Evolutionary conservation across 2,888 invertebrate genomes (phyloP), one percentile per base, ranked within the genome.

Genomic region (Drosophila greeni): DNA sequence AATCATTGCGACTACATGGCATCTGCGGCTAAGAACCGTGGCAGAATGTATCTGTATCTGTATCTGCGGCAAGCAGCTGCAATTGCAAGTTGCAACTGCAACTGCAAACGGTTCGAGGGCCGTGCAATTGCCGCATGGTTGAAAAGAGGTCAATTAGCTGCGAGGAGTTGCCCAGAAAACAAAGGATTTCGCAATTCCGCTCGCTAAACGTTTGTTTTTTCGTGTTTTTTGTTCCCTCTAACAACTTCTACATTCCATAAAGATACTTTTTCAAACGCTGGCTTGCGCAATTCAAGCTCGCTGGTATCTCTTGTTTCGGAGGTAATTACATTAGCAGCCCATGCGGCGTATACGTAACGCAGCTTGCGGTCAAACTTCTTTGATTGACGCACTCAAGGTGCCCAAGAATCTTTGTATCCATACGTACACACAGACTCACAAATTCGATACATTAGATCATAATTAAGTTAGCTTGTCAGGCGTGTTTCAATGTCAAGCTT

Each of bases 71-170:
- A 29, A 37, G 55, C 48, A 37, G 48, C 39, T 24, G 47, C 43
- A 45, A 36, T 53, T 65, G 53, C 37, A 48, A 55, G 45, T 62
- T 67, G 37, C 42, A 45, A 33, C 31, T 68, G 58, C 70, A 67
- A 74, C 43, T 65, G 70, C 36, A 43, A 33, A 31, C 39, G n/a
- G 71, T 71, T 76, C 52, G 80, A 80, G 80, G 77, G 77, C 80
- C 82, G 64, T 74, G 70, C 80, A 81, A 82, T 81, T 81, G 82
- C 84, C 83, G 83, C 83, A 81, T 83, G 71, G 82, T 67, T 82
- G 83, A 71, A 83, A 83, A 84, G 84, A 77, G 83, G 83, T 84
- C 83, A 84, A 84, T 84, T 84, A 81, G 74, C 82, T 76, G 76
- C 56, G 67, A 65, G 74, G 64, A 65, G 65, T 51, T 57, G 56